A percentile compares a stretch with the other conserved stretches of the same genome.
These are phyloP conservation scores for Phasia obesa DNA, from an alignment of 2,888 invertebrate species.

Conservation along the genomic window DNA sequence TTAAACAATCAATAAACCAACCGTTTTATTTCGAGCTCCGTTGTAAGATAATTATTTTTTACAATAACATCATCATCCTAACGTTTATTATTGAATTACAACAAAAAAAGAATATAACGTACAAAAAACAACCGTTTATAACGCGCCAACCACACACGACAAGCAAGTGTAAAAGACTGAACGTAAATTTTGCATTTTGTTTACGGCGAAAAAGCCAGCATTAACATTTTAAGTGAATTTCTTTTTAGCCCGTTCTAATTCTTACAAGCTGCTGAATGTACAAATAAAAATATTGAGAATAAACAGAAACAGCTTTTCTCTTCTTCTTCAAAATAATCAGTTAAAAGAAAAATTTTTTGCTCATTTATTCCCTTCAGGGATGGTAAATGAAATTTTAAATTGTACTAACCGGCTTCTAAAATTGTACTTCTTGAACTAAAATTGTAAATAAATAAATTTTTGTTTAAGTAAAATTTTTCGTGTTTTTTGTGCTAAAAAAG, in stretches of 20 bases:
- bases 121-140: conserved; percentile 23
- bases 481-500: too few relatives aligned
- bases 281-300: conserved; percentile 7
- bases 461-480: too few relatives aligned
- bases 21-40: not conserved
- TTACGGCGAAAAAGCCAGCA: conserved; percentile 30
- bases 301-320: conserved; percentile 27
- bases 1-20: conserved; percentile 14
- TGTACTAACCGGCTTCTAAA: too few relatives aligned
- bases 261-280: conserved; percentile 39
- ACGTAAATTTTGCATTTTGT: conserved; percentile 25
- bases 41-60: conserved; percentile 25
- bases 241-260: conserved; percentile 25
- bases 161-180: conserved; percentile 66
- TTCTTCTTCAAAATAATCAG: not conserved
- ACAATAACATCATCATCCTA: conserved; percentile 9
- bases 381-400: too few relatives aligned
- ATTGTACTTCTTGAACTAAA: too few relatives aligned
- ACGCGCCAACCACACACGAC: conserved; percentile 49
- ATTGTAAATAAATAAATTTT: too few relatives aligned
- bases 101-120: conserved; percentile 8
- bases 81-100: conserved; percentile 22
- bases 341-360: too few relatives aligned
- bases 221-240: not conserved
- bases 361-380: too few relatives aligned